Percentiles rank a stretch among this genome's conserved stretches.
phyloP scores from a whole-genome alignment of 2,797 vertebrate genomes.

The Bovichtus diacanthus region DNA sequence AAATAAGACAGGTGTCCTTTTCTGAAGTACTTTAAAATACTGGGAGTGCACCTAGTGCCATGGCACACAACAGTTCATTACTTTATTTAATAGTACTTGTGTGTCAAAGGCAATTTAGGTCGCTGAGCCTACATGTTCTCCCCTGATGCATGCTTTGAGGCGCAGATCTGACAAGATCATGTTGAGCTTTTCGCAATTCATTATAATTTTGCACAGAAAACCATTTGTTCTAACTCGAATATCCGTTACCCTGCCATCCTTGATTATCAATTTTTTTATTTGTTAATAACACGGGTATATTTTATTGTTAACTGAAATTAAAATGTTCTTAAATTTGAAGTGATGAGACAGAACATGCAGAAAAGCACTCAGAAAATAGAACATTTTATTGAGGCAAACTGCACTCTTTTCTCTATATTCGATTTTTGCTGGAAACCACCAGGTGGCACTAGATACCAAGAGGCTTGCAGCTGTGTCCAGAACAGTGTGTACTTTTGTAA shows the following conservation, averaged over 20 bases:
- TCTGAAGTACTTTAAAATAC: background rate
- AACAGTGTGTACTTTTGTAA: background rate
- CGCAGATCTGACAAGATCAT: background rate
- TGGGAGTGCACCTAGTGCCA: background rate
- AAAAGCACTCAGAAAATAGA: background rate
- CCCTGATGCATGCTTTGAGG: background rate
- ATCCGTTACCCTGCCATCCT: accelerated
- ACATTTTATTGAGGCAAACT: background rate
- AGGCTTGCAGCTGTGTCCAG: background rate
- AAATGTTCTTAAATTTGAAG: background rate
- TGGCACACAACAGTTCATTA: background rate
- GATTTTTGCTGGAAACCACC: conserved; percentile 9
- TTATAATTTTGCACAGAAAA: background rate
- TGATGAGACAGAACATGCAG: background rate
- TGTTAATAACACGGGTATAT: background rate
- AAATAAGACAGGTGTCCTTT: background rate
- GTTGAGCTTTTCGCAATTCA: background rate
- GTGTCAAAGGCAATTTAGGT: too few relatives aligned
- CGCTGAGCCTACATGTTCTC: too few relatives aligned
- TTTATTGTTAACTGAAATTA: background rate
- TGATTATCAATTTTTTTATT: background rate
- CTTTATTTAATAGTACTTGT: too few relatives aligned
- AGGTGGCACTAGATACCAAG: conserved; percentile 54
- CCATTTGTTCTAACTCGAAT: background rate
- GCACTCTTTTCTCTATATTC: background rate